Conservation (phyloP, 2,113 vertebrate genomes). For the Cebus imitator region DNA sequence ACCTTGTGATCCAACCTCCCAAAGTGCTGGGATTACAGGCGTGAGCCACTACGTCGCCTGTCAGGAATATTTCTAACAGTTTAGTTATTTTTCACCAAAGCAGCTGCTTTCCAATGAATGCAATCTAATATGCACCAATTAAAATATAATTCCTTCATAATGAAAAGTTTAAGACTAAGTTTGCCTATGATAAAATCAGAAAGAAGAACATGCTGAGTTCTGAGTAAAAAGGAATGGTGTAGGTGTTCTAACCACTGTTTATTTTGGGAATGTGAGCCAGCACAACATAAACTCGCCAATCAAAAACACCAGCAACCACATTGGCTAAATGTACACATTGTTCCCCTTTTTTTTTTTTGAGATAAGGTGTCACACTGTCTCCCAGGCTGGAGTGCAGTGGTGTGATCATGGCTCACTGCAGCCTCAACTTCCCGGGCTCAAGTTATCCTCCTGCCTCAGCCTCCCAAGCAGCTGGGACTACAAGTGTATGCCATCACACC, state of each 20-base stretch:
- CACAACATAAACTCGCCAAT: fast-evolving
- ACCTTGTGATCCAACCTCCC: too few species aligned
- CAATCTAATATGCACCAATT: fast-evolving
- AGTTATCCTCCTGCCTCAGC: too few species aligned
- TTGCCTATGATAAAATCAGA: background rate
- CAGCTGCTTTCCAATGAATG: background rate
- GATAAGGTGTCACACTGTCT: too few species aligned
- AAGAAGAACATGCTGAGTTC: too few species aligned
- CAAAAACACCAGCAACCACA: fast-evolving
- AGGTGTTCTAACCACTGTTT: background rate
- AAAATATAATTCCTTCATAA: background rate
- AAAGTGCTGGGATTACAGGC: too few species aligned
- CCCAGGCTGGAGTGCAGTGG: too few species aligned
- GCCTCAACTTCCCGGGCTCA: too few species aligned
- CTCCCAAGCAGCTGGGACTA: too few species aligned
- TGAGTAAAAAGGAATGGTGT: fast-evolving
- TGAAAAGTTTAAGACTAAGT: too few species aligned
- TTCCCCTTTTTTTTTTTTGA: too few species aligned
- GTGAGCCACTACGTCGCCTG: fast-evolving
- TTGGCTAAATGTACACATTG: fast-evolving
- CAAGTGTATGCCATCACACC: too few species aligned
- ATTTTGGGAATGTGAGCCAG: background rate
- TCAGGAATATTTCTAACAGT: background rate
- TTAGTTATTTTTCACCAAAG: background rate
- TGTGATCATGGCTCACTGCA: too few species aligned